phyloP scores from a whole-genome alignment of 2,113 vertebrate genomes.

The Neolamprologus longior region DNA sequence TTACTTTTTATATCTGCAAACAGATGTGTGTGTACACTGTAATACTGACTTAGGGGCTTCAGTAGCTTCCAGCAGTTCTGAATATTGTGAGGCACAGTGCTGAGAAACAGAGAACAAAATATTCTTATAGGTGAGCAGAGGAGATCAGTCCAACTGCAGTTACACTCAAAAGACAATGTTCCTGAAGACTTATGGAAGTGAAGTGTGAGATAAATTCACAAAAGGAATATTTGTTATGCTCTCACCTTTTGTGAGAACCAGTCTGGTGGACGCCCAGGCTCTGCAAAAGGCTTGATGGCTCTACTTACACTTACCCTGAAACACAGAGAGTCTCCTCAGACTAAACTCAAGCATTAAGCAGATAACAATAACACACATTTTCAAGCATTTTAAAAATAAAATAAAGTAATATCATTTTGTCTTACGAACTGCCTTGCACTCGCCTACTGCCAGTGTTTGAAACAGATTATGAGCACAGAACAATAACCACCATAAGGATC shows the following conservation, averaged over 20 bases:
- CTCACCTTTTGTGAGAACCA: slow-evolving; percentile 98
- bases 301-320: slow-evolving; percentile 95
- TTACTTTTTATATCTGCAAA: background rate
- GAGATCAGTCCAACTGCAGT: background rate
- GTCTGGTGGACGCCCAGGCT: slow-evolving; percentile 91
- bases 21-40: background rate
- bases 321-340: background rate
- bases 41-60: slow-evolving; percentile 94
- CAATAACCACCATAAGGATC: background rate
- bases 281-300: slow-evolving; percentile 98
- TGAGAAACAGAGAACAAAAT: slow-evolving; percentile 56
- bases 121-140: background rate
- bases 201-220: background rate
- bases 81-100: slow-evolving; percentile 99
- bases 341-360: background rate
- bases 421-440: background rate
- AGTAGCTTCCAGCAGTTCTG: slow-evolving; percentile 93
- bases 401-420: background rate
- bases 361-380: background rate
- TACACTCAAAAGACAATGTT: background rate
- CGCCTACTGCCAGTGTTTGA: background rate
- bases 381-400: background rate
- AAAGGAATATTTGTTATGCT: background rate
- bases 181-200: background rate
- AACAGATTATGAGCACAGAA: background rate